Conservation (phyloP, 1,140 invertebrate genomes). For the Drosophila ambigua region DNA sequence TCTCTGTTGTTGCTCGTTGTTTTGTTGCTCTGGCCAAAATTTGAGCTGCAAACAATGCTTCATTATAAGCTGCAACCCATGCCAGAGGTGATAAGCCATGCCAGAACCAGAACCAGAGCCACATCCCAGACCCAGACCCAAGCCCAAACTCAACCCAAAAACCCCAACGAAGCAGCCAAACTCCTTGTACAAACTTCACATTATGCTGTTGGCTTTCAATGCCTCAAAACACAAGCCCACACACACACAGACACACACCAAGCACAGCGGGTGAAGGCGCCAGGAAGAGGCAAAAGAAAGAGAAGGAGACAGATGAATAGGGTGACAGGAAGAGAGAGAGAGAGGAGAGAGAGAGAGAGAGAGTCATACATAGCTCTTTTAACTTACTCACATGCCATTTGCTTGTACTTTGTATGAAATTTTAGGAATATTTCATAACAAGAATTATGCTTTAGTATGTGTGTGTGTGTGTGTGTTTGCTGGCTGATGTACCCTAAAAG, state of each 20-base stretch:
- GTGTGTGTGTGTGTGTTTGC: conserved; percentile 21
- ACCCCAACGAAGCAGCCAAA: conserved; percentile 23
- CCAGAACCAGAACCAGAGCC: conserved; percentile 41
- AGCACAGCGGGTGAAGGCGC: neutral
- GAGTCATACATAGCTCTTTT: conserved; percentile 9
- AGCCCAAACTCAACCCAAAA: conserved; percentile 2
- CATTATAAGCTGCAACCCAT: conserved; percentile 70
- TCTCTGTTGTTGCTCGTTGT: conserved; percentile 51
- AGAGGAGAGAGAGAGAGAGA: too few species aligned
- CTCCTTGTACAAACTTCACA: conserved; percentile 76
- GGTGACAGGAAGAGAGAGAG: too few species aligned
- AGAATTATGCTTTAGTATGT: conserved; percentile 58
- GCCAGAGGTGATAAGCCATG: conserved; percentile 76
- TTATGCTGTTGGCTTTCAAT: conserved; percentile 67
- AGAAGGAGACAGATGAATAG: too few species aligned
- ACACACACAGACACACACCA: conserved; percentile 14
- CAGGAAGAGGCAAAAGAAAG: too few species aligned
- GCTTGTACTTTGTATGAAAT: conserved; percentile 76
- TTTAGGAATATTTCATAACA: conserved; percentile 79
- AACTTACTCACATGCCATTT: conserved; percentile 61
- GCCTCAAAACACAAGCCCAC: conserved; percentile 22
- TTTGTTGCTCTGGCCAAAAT: conserved; percentile 65
- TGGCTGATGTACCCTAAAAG: too few species aligned
- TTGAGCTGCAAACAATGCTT: conserved; percentile 79
- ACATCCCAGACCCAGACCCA: neutral